Conservation (phyloP, 1,140 invertebrate genomes). For the Lethrus apterus region DNA sequence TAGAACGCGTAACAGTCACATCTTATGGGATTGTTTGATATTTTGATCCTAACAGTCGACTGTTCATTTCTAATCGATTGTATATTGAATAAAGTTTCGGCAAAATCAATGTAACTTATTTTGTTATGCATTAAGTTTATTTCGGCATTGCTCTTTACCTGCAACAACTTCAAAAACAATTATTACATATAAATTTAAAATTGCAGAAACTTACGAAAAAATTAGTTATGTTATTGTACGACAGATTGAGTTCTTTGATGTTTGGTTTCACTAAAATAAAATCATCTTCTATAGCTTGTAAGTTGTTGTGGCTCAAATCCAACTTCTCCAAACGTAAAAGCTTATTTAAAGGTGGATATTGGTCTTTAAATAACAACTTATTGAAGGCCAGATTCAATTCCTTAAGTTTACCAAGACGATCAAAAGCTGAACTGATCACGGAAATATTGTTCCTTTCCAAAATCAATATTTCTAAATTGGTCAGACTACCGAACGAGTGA, state of each 20-base stretch:
- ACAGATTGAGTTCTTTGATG: background rate
- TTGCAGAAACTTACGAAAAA: conserved; percentile 4
- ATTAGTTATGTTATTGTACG: conserved; percentile 5
- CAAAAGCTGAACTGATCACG: no score
- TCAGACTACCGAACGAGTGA: conserved; percentile 1
- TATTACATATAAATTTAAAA: no score
- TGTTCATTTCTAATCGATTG: no score
- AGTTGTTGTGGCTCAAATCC: conserved; percentile 18
- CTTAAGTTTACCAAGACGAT: background rate
- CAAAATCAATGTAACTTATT: no score
- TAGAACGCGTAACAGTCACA: conserved; percentile 20
- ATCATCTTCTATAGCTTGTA: background rate
- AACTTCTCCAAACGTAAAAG: conserved; percentile 10
- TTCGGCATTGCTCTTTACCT: no score
- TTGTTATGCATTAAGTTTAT: no score
- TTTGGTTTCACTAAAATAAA: background rate
- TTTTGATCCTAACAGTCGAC: no score
- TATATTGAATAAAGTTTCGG: no score
- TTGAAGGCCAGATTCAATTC: conserved; percentile 9
- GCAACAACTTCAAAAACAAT: no score
- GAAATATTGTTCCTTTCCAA: no score
- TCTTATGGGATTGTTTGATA: conserved; percentile 16
- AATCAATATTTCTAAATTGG: conserved; percentile 9
- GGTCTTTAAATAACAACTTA: conserved; percentile 6
- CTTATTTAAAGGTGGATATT: conserved; percentile 12